Conservation (phyloP, 2,797 vertebrate species). For the Melanotaenia parkinsoni region DNA sequence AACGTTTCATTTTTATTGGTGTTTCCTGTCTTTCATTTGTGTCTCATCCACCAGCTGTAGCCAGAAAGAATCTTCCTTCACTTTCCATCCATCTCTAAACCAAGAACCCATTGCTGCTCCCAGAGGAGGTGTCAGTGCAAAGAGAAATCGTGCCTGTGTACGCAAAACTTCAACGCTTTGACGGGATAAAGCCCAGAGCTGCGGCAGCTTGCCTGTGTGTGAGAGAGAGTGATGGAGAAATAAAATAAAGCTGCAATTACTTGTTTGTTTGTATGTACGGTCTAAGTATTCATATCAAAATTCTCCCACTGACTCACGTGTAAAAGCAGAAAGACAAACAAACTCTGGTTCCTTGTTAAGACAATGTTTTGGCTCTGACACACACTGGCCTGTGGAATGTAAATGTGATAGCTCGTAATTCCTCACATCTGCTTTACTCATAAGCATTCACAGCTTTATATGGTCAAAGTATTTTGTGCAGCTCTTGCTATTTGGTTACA, state of each 20-base stretch:
- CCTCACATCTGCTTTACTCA: conserved; percentile 71
- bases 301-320: conserved; percentile 32
- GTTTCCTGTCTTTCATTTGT: conserved; percentile 64
- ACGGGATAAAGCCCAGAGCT: conserved; percentile 40
- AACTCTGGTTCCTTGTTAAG: conserved; percentile 56
- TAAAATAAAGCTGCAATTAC: conserved; percentile 20
- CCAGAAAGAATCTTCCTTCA: conserved; percentile 16
- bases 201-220: conserved; percentile 3
- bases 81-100: conserved; percentile 42
- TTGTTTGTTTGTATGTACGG: conserved; percentile 30
- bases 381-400: conserved; percentile 59
- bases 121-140: conserved; percentile 53
- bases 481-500: conserved; percentile 51
- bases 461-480: conserved; percentile 65
- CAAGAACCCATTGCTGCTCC: conserved; percentile 43
- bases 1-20: conserved; percentile 52
- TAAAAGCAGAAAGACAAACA: conserved; percentile 52
- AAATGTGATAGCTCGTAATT: conserved; percentile 66
- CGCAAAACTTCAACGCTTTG: conserved; percentile 45
- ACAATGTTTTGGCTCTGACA: conserved; percentile 51
- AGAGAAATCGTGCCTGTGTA: conserved; percentile 58
- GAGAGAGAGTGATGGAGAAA: conserved; percentile 8
- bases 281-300: conserved; percentile 34
- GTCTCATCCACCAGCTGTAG: conserved; percentile 44
- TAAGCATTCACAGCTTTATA: conserved; percentile 67